Base-by-base conservation (phyloP, 2,113 vertebrate genomes). In the Turdus rufiventris region DNA sequence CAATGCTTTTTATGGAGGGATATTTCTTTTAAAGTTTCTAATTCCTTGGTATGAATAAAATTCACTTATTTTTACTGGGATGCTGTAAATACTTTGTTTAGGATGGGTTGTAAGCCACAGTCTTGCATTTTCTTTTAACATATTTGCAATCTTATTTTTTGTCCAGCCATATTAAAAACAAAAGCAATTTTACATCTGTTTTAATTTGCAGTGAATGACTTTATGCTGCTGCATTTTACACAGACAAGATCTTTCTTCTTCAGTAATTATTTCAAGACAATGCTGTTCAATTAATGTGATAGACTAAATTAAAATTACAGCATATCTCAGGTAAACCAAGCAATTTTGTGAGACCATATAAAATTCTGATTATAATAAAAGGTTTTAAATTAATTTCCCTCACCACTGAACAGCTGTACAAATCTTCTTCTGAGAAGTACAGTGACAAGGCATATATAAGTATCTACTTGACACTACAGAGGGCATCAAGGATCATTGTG, bases 131-230 rank as follows among this genome's bases (percentile, higher is more conserved):
- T 9, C 47, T 83, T 93, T 62, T 85, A 78, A 38, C 26, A 48
- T n/a, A n/a, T 24, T 72, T 75, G 18, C 50, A 79, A 51, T 56
- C 20, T 50, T 61, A 4, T 82, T 75, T 79, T 88, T 88, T 88
- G 38, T 72, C 50, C 54, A 81, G 25, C 33, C 58, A 24, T 90
- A 75, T 88, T 89, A 90, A 93, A 94, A 87, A 42, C 42, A 84
- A 58, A 21, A 67, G 18, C 54, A 73, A 60, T 80, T 91, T 80
- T 56, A 28, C 54, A 54, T 82, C 74, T 96, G 36, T 75, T 86
- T 89, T 91, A 86, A 88, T 93, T 78, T 96, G 50, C 72, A 84
- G 34, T 34, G 94, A 91, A 92, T 88, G 26, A 88, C 45, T 88
- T 94, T 70, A 33, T 70, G 47, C 57, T 86, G 14, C 63, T 81